Percentiles rank a stretch among this genome's conserved stretches.
phyloP scores from a whole-genome alignment of 2,797 vertebrate species.

The Alfaro cultratus region DNA sequence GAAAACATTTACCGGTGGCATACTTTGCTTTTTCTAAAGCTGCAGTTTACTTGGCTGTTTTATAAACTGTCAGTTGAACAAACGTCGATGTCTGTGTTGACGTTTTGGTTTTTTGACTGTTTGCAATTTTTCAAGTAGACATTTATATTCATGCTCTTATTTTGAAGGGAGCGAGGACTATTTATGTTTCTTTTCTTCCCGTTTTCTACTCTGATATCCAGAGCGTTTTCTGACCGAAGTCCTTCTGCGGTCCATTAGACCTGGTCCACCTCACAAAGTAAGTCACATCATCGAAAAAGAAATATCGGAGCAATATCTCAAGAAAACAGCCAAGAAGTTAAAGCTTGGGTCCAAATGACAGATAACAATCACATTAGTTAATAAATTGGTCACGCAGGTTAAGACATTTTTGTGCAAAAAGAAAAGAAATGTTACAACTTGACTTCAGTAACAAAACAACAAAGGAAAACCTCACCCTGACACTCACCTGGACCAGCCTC shows the following conservation, averaged over 20 bases:
- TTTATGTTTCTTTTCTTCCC: no score
- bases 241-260: neutral
- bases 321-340: neutral
- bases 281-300: neutral
- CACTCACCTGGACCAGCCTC: constrained; percentile 91
- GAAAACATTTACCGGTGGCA: no score
- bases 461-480: neutral
- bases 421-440: neutral
- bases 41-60: no score
- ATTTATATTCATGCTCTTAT: no score
- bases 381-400: neutral
- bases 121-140: no score
- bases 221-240: neutral
- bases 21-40: no score
- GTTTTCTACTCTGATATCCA: neutral
- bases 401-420: neutral
- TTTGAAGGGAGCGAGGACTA: no score
- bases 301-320: neutral
- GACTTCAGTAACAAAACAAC: neutral
- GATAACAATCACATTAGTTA: neutral
- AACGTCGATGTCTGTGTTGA: no score
- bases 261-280: neutral
- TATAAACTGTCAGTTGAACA: no score
- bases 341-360: neutral
- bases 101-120: no score